A percentile compares a stretch with the other conserved stretches of the same genome.
Evolutionary conservation across 2,797 vertebrate species (phyloP).

Genomic region (Apogon hyalosoma): DNA sequence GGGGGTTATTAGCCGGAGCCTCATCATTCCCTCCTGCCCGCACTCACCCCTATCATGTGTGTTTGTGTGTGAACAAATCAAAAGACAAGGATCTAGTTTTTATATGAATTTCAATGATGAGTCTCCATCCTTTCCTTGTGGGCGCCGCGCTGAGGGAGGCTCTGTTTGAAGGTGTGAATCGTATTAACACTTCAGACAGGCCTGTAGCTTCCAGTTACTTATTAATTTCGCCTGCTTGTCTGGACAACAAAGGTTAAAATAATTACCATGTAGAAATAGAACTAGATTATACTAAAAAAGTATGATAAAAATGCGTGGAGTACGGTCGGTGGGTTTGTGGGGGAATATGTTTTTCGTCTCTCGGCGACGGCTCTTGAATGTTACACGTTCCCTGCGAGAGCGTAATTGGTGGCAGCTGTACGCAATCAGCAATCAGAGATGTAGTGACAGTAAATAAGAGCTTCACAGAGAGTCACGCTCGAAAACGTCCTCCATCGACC

Average conservation of each 20-base stretch:
- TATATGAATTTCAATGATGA: constrained; percentile 70
- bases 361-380: constrained; percentile 5
- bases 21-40: constrained; percentile 56
- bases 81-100: constrained; percentile 68
- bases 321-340: not conserved
- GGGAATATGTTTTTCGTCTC: constrained; percentile 8
- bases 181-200: constrained; percentile 62
- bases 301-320: not conserved
- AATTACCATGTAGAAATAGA: constrained; percentile 18
- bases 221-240: constrained; percentile 35
- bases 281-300: constrained; percentile 16
- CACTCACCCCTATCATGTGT: constrained; percentile 26
- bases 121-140: constrained; percentile 35
- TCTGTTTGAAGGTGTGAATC: constrained; percentile 56
- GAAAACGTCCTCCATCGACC: constrained; percentile 49
- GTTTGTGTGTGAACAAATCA: constrained; percentile 60
- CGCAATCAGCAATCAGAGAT: constrained; percentile 74
- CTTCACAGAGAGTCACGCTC: constrained; percentile 45
- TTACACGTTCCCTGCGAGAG: constrained; percentile 33
- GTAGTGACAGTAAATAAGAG: constrained; percentile 63
- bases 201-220: constrained; percentile 26
- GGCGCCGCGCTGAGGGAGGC: constrained; percentile 37
- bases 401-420: constrained; percentile 75
- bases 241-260: constrained; percentile 44
- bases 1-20: constrained; percentile 66